phyloP scores from a whole-genome alignment of 2,113 vertebrate genomes.

The Pungitius pungitius region DNA sequence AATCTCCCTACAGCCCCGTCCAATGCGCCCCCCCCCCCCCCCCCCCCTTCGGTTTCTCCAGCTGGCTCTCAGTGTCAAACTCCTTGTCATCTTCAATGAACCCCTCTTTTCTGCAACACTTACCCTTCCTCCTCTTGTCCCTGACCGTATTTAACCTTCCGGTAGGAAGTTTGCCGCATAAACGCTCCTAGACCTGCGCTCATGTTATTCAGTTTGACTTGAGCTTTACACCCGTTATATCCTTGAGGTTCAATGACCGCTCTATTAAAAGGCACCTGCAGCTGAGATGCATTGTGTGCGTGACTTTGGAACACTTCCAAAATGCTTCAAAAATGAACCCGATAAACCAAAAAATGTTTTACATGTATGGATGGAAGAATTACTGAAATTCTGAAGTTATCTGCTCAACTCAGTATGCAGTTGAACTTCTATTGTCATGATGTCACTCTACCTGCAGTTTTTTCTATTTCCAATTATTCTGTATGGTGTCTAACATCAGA shows the following conservation, averaged over 20 bases:
- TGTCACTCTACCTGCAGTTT: background rate
- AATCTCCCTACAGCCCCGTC: constrained; percentile 49
- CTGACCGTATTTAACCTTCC: constrained; percentile 51
- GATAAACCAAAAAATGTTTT: background rate
- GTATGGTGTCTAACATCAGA: background rate
- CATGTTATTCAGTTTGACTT: constrained; percentile 29
- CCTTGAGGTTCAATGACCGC: constrained; percentile 26
- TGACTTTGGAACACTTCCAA: background rate
- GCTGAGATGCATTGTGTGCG: constrained; percentile 6
- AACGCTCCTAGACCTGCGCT: constrained; percentile 19
- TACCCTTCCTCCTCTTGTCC: constrained; percentile 37
- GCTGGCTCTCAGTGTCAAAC: constrained; percentile 67
- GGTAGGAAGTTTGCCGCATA: constrained; percentile 31
- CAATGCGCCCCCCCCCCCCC: constrained; percentile 7
- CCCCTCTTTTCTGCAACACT: constrained; percentile 58
- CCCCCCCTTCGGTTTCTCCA: constrained; percentile 45
- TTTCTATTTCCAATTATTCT: background rate
- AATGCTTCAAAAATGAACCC: background rate
- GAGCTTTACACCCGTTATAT: constrained; percentile 1
- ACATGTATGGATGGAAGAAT: background rate
- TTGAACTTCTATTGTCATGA: background rate
- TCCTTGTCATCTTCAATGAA: constrained; percentile 65
- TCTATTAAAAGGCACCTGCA: constrained; percentile 8
- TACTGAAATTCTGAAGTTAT: too few relatives aligned
- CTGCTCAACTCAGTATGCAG: too few relatives aligned